These are phyloP conservation scores for Puffinus mauretanicus DNA, from an alignment of 2,113 vertebrate species.

Conservation along the genomic window DNA sequence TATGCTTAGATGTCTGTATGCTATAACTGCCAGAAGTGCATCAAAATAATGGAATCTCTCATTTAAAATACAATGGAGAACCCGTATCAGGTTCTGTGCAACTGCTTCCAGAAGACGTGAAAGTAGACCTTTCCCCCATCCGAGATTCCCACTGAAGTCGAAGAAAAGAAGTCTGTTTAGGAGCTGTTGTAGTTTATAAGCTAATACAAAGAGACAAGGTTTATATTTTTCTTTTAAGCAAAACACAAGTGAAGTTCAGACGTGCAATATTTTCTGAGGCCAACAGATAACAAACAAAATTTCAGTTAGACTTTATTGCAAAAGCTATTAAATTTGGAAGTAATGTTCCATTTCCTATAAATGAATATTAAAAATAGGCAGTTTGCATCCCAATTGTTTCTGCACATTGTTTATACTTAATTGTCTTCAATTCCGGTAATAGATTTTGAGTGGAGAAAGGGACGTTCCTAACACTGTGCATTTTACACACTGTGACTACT, in stretches of 20 bases:
- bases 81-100: rapidly evolving
- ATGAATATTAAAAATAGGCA: not conserved
- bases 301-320: not conserved
- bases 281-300: not conserved
- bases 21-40: not conserved
- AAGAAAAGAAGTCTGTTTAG: not conserved
- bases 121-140: not conserved
- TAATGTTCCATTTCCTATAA: not conserved
- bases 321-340: not conserved
- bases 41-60: not conserved
- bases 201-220: not conserved
- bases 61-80: not conserved
- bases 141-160: not conserved
- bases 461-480: not conserved
- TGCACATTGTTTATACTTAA: not conserved
- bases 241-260: not conserved
- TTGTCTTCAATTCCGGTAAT: not conserved
- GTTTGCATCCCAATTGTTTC: not conserved
- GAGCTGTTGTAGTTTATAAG: not conserved
- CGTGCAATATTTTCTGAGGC: not conserved
- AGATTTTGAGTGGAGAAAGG: not conserved
- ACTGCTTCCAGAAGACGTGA: not conserved
- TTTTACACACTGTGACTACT: not conserved
- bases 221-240: not conserved
- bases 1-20: not conserved